Base-by-base conservation (phyloP, 2,888 invertebrate genomes). In the Glomeris marginata region DNA sequence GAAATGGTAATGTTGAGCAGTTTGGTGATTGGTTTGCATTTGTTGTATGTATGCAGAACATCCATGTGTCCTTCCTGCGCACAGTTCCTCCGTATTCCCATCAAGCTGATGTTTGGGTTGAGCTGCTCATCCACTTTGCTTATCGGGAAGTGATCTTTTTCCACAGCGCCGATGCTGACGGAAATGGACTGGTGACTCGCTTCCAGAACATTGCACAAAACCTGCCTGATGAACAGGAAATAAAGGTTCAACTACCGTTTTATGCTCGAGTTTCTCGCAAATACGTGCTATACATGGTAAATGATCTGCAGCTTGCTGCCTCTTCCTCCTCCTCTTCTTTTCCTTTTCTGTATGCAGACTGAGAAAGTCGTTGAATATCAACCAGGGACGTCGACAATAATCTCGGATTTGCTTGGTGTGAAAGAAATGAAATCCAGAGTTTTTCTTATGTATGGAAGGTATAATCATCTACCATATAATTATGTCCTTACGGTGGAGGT, bases 31-130 rank as follows among this genome's bases (percentile, higher is more conserved):
- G 10, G 36, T 13, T 1, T 45, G 46, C 11, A 36, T 34, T 37
- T 13, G n/a, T 15, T 16, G 36, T n/a, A 28, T 18, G 1, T 46
- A 66, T 70, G 15, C 67, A 84, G 81, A 95, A 95, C 68, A 91
- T 97, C 58, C 97, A 97, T 66, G 90, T 92, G 45, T 94, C 92
- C 1, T 97, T 97, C 67, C 71, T 98, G 59, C 76, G 97, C 47
- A 97, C 95, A 0, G 94, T 97, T 5, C 94, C 97, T 2, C 94
- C 97, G 0, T 95, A 90, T 66, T 92, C 91, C n/a, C 92, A 97
- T 66, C 97, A 98, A 69, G 94, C 95, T 0, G 90, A 91, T 62
- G 94, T 95, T 4, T 97, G 97, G 92, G 84, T 94, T 2, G 88
- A 94, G 66, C 76, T 97, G 59, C 71, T 97, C 54, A 84, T 84